Conservation (phyloP, 1,140 invertebrate genomes). For the Acromyrmex echinatior region DNA sequence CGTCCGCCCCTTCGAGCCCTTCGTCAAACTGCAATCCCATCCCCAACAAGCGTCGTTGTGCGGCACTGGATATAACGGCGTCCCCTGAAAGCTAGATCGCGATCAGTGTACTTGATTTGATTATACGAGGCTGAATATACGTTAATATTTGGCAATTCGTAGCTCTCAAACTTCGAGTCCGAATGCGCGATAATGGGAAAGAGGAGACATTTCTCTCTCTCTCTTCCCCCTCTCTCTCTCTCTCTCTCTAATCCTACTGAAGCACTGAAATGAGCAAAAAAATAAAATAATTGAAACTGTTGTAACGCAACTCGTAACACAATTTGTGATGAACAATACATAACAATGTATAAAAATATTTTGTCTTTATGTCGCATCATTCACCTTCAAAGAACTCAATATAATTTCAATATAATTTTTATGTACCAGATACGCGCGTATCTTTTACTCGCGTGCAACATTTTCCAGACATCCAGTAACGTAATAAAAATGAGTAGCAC, state of each 20-base stretch:
- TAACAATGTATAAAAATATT: not conserved
- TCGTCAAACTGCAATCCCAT: slow-evolving; percentile 62
- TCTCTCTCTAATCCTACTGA: not conserved
- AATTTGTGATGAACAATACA: not conserved
- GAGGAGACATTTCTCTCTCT: not conserved
- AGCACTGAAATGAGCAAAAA: not conserved
- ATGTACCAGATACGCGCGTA: not conserved
- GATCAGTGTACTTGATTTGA: not conserved
- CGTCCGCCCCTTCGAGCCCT: slow-evolving; percentile 66
- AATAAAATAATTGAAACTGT: not conserved
- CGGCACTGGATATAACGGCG: slow-evolving; percentile 19
- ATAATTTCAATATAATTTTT: not conserved
- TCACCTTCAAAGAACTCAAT: not conserved
- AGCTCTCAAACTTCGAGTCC: not conserved
- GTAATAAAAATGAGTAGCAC: not conserved
- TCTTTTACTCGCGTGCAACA: not conserved
- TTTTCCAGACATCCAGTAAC: not conserved
- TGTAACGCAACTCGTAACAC: not conserved
- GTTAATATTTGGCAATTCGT: not conserved
- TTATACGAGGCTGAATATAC: not conserved
- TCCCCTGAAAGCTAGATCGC: not conserved
- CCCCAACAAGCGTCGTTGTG: slow-evolving; percentile 45
- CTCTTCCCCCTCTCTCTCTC: too few species aligned
- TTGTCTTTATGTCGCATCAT: not conserved
- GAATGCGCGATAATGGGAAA: not conserved